Evolutionary conservation across 2,888 invertebrate species (phyloP).

Genomic region (Ophraella communa): DNA sequence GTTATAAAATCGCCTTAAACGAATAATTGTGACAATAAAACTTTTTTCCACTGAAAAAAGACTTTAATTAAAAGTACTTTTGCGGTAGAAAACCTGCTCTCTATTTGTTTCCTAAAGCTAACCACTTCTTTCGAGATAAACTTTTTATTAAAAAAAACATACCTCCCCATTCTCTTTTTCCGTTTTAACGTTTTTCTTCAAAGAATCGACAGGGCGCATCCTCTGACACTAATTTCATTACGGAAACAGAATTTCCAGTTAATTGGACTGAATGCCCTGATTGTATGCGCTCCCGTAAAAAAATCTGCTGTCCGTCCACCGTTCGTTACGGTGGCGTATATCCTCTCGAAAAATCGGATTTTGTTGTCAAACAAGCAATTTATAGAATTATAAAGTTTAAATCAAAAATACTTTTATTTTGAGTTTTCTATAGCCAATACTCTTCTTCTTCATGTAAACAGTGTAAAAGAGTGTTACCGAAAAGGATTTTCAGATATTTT

Average conservation of each 20-base stretch:
- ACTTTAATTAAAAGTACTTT: no score
- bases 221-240: constrained; percentile 44
- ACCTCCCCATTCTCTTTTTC: constrained; percentile 1
- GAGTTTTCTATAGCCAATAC: no score
- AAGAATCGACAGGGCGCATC: constrained; percentile 39
- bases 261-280: constrained; percentile 41
- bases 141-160: not conserved
- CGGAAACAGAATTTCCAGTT: constrained; percentile 44
- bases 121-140: not conserved
- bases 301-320: not conserved
- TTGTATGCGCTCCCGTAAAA: constrained; percentile 22
- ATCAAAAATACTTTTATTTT: no score
- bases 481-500: no score
- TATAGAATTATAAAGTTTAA: no score
- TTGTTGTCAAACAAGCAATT: not conserved
- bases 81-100: no score
- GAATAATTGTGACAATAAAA: no score
- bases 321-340: not conserved
- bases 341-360: not conserved
- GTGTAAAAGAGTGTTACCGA: no score
- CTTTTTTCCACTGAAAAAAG: no score
- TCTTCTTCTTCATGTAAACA: no score
- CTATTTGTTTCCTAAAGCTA: no score
- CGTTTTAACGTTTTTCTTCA: constrained; percentile 50
- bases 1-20: not conserved